Conservation (phyloP, 2,888 invertebrate genomes). For the Polymixis lichenea region DNA sequence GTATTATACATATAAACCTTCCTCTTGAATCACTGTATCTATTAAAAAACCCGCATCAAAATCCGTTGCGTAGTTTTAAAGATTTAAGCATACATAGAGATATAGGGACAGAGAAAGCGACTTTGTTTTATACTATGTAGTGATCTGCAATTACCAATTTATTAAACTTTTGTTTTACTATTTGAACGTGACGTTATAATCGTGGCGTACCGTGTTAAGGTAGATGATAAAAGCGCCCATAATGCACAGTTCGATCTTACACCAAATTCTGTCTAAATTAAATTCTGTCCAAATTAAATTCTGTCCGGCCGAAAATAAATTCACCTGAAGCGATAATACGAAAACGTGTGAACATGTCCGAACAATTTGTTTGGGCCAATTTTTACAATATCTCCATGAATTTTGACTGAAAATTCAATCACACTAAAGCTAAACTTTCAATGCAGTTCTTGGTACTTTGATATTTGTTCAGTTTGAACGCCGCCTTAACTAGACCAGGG, state of each 20-base stretch:
- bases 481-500: not conserved
- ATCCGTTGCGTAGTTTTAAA: no score
- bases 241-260: not conserved
- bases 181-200: not conserved
- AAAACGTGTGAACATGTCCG: not conserved
- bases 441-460: constrained; percentile 1
- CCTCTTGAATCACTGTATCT: no score
- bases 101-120: no score
- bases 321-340: not conserved
- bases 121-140: no score
- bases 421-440: not conserved
- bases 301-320: not conserved
- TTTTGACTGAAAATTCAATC: not conserved
- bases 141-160: not conserved
- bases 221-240: not conserved
- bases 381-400: not conserved
- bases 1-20: no score
- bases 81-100: no score
- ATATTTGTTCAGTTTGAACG: constrained; percentile 4
- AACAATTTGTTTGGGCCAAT: not conserved
- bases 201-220: not conserved
- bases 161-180: not conserved
- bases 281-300: not conserved
- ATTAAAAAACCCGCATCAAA: no score
- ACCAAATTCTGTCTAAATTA: not conserved